A percentile compares a stretch with the other conserved stretches of the same genome.
These are phyloP conservation scores for Pimpla rufipes DNA, from an alignment of 2,888 invertebrate species.

Conservation along the genomic window DNA sequence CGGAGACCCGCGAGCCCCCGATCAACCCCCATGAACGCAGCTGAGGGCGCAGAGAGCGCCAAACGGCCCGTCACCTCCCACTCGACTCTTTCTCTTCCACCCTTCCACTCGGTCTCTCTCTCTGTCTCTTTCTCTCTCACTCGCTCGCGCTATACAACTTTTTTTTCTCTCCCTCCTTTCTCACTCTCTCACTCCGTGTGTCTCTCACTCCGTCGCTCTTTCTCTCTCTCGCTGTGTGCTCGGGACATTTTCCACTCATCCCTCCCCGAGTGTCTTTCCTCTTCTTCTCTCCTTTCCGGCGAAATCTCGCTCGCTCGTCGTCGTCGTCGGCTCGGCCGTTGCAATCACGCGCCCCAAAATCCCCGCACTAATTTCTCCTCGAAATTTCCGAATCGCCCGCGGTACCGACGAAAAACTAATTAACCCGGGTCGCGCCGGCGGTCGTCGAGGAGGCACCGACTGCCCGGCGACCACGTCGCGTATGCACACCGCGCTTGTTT, in stretches of 20 bases:
- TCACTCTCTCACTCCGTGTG: conserved; percentile 39
- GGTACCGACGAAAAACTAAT: conserved; percentile 56
- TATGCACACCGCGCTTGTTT: conserved; percentile 16
- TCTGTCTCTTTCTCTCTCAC: conserved; percentile 47
- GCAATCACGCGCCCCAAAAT: conserved; percentile 41
- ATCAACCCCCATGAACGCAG: conserved; percentile 66
- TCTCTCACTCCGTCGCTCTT: conserved; percentile 31
- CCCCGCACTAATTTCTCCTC: conserved; percentile 33
- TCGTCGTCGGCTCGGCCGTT: conserved; percentile 37
- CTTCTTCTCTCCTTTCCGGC: background rate
- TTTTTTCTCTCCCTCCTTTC: conserved; percentile 19
- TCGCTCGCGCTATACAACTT: conserved; percentile 15
- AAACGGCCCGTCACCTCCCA: conserved; percentile 57
- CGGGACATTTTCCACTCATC: background rate
- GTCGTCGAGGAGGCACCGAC: background rate
- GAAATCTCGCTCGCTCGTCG: conserved; percentile 15
- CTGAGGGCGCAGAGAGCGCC: conserved; percentile 62
- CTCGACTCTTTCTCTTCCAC: conserved; percentile 40
- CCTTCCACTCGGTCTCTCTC: conserved; percentile 28
- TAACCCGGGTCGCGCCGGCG: conserved; percentile 35
- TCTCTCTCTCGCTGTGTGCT: conserved; percentile 34
- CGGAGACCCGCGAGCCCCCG: conserved; percentile 65
- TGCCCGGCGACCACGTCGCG: background rate
- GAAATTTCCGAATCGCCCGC: conserved; percentile 15
- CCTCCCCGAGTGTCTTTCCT: background rate